Evolutionary conservation across 2,113 vertebrate genomes (phyloP).

Genomic region (Silurus meridionalis): DNA sequence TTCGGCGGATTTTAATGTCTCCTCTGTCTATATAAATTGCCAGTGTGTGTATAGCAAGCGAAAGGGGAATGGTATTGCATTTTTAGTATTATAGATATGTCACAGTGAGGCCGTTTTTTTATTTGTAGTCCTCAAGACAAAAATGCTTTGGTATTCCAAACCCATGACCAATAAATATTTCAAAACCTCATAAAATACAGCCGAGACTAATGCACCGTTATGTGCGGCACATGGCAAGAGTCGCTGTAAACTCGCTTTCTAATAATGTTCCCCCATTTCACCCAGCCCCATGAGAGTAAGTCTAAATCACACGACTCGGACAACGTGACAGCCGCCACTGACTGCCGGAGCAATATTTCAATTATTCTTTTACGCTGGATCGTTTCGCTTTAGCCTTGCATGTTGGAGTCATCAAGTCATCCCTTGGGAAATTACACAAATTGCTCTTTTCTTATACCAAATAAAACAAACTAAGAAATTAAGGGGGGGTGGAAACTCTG

Average conservation of each 20-base stretch:
- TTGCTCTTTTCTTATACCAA: slow-evolving; percentile 74
- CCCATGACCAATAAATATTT: slow-evolving; percentile 43
- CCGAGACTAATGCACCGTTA: slow-evolving; percentile 47
- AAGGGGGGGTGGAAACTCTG: slow-evolving; percentile 68
- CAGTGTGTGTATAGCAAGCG: slow-evolving; percentile 5
- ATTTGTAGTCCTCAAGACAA: slow-evolving; percentile 6
- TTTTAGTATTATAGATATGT: slow-evolving; percentile 12
- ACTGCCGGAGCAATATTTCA: slow-evolving; percentile 23
- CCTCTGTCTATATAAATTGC: not conserved
- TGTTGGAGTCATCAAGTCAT: slow-evolving; percentile 78
- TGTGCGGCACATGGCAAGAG: slow-evolving; percentile 25
- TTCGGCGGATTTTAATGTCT: not conserved
- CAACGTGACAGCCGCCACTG: slow-evolving; percentile 27
- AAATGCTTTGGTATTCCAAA: slow-evolving; percentile 30
- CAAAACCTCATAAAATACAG: slow-evolving; percentile 48
- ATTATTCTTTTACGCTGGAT: slow-evolving; percentile 22
- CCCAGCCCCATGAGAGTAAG: slow-evolving; percentile 23
- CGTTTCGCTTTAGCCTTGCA: slow-evolving; percentile 60
- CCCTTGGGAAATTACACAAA: slow-evolving; percentile 84
- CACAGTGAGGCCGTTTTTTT: not conserved
- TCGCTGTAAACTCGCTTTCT: slow-evolving; percentile 33
- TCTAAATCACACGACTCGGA: slow-evolving; percentile 30
- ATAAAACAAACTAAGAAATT: slow-evolving; percentile 80
- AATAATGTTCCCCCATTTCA: slow-evolving; percentile 40
- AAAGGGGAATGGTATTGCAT: not conserved